Percentiles rank a stretch among this genome's conserved stretches.
phyloP scores from a whole-genome alignment of 2,888 invertebrate species.

The Pheosia gnoma region DNA sequence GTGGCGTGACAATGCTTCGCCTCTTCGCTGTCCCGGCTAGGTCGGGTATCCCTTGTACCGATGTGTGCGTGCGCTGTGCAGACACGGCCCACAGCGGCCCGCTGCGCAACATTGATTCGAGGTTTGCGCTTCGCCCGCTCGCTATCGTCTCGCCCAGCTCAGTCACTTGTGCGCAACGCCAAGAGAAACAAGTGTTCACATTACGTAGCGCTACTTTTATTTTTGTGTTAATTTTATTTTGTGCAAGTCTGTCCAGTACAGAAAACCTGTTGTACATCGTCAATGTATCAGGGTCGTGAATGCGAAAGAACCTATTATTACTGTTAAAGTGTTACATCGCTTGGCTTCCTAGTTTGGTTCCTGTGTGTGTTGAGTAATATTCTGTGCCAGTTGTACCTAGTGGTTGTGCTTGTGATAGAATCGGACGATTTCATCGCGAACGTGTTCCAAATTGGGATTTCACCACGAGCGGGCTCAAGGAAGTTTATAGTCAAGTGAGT shows the following conservation, averaged over 20 bases:
- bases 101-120: constrained; percentile 80
- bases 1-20: constrained; percentile 56
- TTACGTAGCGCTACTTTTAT: constrained; percentile 62
- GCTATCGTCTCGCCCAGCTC: constrained; percentile 57
- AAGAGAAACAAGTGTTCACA: constrained; percentile 70
- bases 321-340: constrained; percentile 54
- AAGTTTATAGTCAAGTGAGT: constrained; percentile 82
- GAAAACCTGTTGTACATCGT: constrained; percentile 67
- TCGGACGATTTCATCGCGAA: constrained; percentile 77
- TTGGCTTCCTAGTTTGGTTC: constrained; percentile 69
- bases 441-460: constrained; percentile 81
- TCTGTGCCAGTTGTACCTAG: constrained; percentile 75
- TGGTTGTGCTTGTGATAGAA: constrained; percentile 80
- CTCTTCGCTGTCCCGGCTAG: constrained; percentile 38
- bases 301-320: constrained; percentile 48
- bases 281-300: constrained; percentile 53
- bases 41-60: constrained; percentile 41
- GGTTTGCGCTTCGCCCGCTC: constrained; percentile 63
- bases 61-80: constrained; percentile 52
- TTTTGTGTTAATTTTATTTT: constrained; percentile 75
- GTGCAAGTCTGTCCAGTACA: constrained; percentile 58
- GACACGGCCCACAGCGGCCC: constrained; percentile 60
- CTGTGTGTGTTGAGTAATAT: constrained; percentile 79
- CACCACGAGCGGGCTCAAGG: constrained; percentile 84
- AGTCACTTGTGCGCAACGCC: constrained; percentile 83